Evolutionary conservation across 2,113 vertebrate genomes (phyloP).

Genomic region (Pterocles burchelli): DNA sequence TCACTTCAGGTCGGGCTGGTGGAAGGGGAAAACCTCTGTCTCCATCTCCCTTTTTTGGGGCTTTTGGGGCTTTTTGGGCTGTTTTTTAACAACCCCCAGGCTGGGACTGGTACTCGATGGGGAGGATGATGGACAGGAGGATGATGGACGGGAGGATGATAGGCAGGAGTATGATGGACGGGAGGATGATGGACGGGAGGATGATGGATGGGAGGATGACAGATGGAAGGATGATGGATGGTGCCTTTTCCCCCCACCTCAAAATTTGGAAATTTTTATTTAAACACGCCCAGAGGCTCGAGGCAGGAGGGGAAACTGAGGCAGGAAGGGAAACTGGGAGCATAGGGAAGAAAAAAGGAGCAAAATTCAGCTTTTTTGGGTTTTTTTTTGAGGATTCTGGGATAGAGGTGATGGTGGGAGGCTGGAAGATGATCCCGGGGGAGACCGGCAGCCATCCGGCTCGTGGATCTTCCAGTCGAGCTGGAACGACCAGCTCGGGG

Average conservation of each 20-base stretch:
- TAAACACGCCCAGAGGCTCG: not conserved
- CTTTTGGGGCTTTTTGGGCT: not conserved
- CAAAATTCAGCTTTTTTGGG: not conserved
- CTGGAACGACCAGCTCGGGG: constrained; percentile 6
- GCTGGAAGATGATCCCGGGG: not conserved
- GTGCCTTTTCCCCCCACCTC: not conserved
- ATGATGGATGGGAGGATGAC: too few species aligned
- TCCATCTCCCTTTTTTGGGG: not conserved
- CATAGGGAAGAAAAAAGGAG: not conserved
- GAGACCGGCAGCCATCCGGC: not conserved
- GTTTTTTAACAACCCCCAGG: not conserved
- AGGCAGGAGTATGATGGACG: too few species aligned
- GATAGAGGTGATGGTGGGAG: not conserved
- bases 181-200: too few species aligned
- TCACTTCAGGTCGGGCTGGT: not conserved
- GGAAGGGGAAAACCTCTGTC: accelerated
- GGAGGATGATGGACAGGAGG: not conserved
- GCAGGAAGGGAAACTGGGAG: not conserved
- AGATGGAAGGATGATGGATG: too few species aligned
- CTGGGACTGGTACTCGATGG: not conserved
- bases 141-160: too few species aligned
- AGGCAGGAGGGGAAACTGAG: not conserved
- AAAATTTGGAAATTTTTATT: accelerated
- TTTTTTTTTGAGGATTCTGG: not conserved
- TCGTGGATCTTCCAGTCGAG: not conserved